Evolutionary conservation across 2,888 invertebrate species (phyloP).

Genomic region (Clanis bilineata): DNA sequence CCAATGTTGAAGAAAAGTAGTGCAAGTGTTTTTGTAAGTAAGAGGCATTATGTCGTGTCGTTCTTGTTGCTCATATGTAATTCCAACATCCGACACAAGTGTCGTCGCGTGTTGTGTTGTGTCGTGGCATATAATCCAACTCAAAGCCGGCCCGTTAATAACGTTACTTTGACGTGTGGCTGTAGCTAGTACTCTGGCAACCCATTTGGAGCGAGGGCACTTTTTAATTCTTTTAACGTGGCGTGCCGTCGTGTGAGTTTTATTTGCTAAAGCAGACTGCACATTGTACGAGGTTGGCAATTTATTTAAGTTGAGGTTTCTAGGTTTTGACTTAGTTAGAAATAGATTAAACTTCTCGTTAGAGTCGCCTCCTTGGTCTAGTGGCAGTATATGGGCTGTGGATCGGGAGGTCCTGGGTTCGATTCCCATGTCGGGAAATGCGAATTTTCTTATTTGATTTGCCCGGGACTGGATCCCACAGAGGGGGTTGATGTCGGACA

Average conservation of each 20-base stretch:
- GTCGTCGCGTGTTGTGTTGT: neutral
- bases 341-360: no score
- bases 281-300: neutral
- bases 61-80: no score
- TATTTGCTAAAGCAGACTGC: neutral
- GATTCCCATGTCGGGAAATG: no score
- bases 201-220: constrained; percentile 55
- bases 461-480: no score
- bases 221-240: constrained; percentile 67
- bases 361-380: no score
- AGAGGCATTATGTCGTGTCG: no score
- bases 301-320: neutral
- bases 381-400: no score
- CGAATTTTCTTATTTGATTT: no score
- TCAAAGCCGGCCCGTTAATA: constrained; percentile 38
- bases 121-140: constrained; percentile 30
- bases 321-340: neutral
- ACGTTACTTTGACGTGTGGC: constrained; percentile 41
- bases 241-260: constrained; percentile 6
- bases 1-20: no score
- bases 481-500: no score
- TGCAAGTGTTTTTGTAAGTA: no score
- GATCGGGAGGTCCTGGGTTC: no score
- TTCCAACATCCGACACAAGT: neutral
- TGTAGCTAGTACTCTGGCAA: constrained; percentile 48